phyloP scores from a whole-genome alignment of 2,113 vertebrate species.

The Malaclemys terrapin region DNA sequence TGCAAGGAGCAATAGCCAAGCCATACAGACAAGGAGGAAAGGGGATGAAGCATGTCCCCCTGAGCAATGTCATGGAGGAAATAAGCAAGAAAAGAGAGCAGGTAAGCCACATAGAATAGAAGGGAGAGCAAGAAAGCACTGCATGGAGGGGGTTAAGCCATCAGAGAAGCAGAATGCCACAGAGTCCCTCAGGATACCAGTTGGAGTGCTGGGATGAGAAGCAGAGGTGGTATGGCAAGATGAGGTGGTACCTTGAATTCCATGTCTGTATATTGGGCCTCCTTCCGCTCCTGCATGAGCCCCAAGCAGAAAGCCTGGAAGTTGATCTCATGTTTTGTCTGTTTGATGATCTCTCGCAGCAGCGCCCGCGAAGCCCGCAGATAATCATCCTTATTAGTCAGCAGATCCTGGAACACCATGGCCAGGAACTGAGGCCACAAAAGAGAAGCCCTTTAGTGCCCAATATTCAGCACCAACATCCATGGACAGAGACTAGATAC shows the following conservation, averaged over 20 bases:
- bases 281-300: slow-evolving; percentile 97
- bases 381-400: slow-evolving; percentile 97
- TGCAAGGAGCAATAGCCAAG: not conserved
- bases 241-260: slow-evolving; percentile 90
- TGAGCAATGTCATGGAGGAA: no score
- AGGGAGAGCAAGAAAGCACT: not conserved
- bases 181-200: not conserved
- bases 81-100: not conserved
- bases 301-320: slow-evolving; percentile 98
- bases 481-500: not conserved
- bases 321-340: slow-evolving; percentile 98
- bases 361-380: slow-evolving; percentile 93
- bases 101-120: not conserved
- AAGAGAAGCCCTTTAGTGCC: slow-evolving; percentile 9
- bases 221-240: not conserved
- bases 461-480: not conserved
- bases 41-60: no score
- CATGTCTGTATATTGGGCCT: slow-evolving; percentile 91
- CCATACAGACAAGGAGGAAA: no score
- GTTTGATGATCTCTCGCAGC: slow-evolving; percentile 97
- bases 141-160: not conserved
- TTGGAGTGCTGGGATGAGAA: not conserved
- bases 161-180: not conserved
- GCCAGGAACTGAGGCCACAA: slow-evolving; percentile 89
- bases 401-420: slow-evolving; percentile 98